Percentiles rank a stretch among this genome's conserved stretches.
phyloP scores from a whole-genome alignment of 2,888 invertebrate genomes.

The Anthoptus insignis region DNA sequence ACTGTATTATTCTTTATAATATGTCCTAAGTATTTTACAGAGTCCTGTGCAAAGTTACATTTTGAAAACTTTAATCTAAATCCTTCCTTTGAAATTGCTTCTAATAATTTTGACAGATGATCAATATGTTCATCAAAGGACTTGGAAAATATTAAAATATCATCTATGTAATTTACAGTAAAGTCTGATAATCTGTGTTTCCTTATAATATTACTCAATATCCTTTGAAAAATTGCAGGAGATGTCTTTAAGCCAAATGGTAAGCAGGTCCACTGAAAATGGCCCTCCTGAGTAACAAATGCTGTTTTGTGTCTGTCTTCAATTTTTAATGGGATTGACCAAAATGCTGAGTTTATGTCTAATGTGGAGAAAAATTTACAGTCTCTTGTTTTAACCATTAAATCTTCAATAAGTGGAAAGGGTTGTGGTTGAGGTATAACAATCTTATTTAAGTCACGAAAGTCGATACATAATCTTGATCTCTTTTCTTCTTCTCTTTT shows the following conservation, averaged over 20 bases:
- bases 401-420: constrained; percentile 58
- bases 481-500: constrained; percentile 46
- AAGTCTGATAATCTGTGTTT: constrained; percentile 45
- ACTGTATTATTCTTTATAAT: constrained; percentile 47
- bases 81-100: constrained; percentile 43
- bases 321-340: constrained; percentile 58
- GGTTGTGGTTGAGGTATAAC: constrained; percentile 57
- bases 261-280: constrained; percentile 55
- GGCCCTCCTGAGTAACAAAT: constrained; percentile 52
- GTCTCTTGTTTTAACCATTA: constrained; percentile 57
- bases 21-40: background rate
- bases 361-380: constrained; percentile 58
- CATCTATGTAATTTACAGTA: constrained; percentile 41
- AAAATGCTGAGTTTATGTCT: constrained; percentile 64
- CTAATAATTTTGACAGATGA: constrained; percentile 39
- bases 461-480: constrained; percentile 56
- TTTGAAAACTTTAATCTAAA: constrained; percentile 46
- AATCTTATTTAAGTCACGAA: constrained; percentile 56
- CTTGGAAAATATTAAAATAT: constrained; percentile 45
- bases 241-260: constrained; percentile 60
- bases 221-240: constrained; percentile 62
- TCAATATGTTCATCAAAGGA: constrained; percentile 41
- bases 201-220: constrained; percentile 53
- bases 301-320: constrained; percentile 56
- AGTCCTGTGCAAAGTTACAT: constrained; percentile 23